These are phyloP conservation scores for Himalopsyche kuldschensis DNA, from an alignment of 2,888 invertebrate species.

Conservation along the genomic window DNA sequence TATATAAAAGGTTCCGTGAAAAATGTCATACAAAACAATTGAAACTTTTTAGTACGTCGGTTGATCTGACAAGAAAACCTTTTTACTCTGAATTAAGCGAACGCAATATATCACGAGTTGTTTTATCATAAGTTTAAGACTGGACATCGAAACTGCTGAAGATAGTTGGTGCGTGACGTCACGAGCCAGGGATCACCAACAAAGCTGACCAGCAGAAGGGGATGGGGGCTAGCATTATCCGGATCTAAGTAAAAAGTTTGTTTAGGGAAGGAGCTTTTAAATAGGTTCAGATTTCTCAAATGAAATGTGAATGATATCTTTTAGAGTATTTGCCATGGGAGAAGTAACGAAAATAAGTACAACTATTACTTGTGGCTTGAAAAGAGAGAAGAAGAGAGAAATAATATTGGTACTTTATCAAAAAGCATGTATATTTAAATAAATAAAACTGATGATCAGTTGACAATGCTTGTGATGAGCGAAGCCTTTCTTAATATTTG, in stretches of 20 bases:
- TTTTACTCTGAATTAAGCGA: background rate
- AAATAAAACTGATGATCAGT: too few species aligned
- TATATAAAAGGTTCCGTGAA: too few species aligned
- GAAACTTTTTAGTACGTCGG: background rate
- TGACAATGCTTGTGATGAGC: too few species aligned
- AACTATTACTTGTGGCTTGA: too few species aligned
- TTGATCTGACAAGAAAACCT: background rate
- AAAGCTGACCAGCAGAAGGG: conserved; percentile 27
- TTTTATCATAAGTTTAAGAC: conserved; percentile 33
- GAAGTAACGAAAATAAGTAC: background rate
- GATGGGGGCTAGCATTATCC: conserved; percentile 4
- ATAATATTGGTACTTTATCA: too few species aligned
- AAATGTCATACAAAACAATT: too few species aligned
- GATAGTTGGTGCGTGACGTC: conserved; percentile 39
- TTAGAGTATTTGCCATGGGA: background rate
- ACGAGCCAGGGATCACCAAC: conserved; percentile 38
- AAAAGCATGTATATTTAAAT: too few species aligned
- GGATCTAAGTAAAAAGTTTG: conserved; percentile 38
- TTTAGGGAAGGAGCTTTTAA: conserved; percentile 1
- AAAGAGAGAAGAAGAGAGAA: too few species aligned
- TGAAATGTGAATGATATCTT: background rate
- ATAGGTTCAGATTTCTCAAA: background rate
- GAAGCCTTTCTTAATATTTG: too few species aligned
- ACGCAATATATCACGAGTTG: conserved; percentile 20
- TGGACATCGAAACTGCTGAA: conserved; percentile 29